Conservation (phyloP, 2,888 invertebrate species). For the Resseliella maxima region DNA sequence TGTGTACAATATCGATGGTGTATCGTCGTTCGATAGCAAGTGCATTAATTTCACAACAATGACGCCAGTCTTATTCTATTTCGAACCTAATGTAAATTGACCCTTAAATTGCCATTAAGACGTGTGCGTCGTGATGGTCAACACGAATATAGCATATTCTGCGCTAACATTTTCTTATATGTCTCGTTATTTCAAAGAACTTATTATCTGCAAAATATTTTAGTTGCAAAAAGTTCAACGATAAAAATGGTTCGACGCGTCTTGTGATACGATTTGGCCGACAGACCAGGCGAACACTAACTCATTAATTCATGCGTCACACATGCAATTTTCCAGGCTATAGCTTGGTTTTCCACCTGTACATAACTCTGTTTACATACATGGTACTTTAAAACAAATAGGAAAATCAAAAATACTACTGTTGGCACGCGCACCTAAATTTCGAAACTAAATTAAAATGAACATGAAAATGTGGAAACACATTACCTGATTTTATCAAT, state of each 20-base stretch:
- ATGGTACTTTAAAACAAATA: not conserved
- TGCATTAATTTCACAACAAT: constrained; percentile 2
- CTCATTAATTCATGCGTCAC: not conserved
- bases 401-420: not conserved
- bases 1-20: not conserved
- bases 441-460: not conserved
- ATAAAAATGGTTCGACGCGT: not conserved
- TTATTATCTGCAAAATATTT: not conserved
- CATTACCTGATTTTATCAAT: not conserved
- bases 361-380: not conserved
- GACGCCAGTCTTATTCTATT: not conserved
- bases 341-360: not conserved
- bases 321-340: not conserved
- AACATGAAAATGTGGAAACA: too few relatives aligned
- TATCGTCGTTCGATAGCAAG: not conserved
- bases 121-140: not conserved
- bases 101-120: not conserved
- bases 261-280: not conserved
- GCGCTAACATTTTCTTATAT: too few relatives aligned
- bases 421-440: not conserved
- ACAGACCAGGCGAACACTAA: not conserved
- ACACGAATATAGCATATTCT: not conserved
- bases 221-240: not conserved
- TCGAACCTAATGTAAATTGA: not conserved
- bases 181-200: not conserved